Base-by-base conservation (phyloP, 2,797 vertebrate genomes). In the Crocidura indochinensis region DNA sequence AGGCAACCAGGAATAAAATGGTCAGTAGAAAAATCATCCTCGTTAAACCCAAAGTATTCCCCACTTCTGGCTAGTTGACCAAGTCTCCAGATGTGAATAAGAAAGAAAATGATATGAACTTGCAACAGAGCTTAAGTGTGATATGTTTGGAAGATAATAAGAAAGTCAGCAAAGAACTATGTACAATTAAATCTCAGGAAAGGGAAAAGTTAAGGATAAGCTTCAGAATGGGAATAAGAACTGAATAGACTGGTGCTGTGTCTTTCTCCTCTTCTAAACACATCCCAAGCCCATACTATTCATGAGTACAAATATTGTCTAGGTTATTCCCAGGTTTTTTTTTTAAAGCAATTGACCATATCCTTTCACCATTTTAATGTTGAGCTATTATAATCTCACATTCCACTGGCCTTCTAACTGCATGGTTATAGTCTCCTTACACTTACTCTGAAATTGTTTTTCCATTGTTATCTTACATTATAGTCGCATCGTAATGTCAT, bases 391-490 rank as follows among this genome's bases (percentile, higher is more conserved):
- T 56, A 97, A 97, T 95, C 97, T 95, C 95, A 96, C 94, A 96
- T 94, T 97, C 91, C 91, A 96, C 95, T 5, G 38, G 94, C 93
- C 95, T 94, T 93, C 96, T 95, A 95, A 95, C 90, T 92, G 95
- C 95, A 96, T 65, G 92, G 94, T 95, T 94, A 94, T 93, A 86
- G 96, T 95, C 95, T 96, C 96, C 95, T 92, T 95, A 96, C 92
- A 95, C 95, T 97, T 95, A 95, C 92, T 92, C 95, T 92, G 93
- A 97, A 97, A 96, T 95, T 96, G 95, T 95, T 97, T 96, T 96
- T 90, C 95, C 94, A 96, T 96, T 97, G 97, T 97, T 97, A 96
- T 95, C 96, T 96, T 94, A 92, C 88, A 96, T 96, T 96, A 96
- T 90, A 95, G 96, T 92, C 87, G 1, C 95, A 97, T 97, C 91